Conservation (phyloP, 1,140 invertebrate species). For the Drosophila baimaii region DNA sequence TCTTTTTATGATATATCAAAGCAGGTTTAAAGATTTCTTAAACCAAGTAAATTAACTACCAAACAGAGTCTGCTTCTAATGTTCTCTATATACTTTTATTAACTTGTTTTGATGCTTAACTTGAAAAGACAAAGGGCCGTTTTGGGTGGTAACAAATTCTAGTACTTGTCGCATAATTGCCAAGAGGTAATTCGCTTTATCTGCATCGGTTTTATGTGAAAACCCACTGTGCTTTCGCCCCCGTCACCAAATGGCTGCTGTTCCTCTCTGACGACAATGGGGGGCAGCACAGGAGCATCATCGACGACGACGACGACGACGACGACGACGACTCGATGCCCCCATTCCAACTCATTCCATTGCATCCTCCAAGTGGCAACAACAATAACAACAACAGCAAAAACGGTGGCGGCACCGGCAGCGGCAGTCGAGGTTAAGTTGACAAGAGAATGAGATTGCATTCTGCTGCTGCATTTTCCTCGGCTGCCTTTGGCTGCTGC, state of each 20-base stretch:
- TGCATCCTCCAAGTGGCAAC: constrained; percentile 28
- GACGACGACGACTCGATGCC: constrained; percentile 28
- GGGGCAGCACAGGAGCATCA: constrained; percentile 19
- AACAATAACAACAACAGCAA: neutral
- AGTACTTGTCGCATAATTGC: constrained; percentile 5
- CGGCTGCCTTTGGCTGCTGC: constrained; percentile 39
- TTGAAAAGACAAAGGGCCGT: neutral
- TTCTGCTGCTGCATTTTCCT: constrained; percentile 49
- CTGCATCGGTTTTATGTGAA: constrained; percentile 15
- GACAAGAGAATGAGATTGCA: constrained; percentile 82
- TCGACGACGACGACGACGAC: constrained; percentile 16
- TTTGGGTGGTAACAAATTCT: constrained; percentile 3
- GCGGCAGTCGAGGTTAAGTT: constrained; percentile 75
- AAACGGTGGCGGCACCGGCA: constrained; percentile 3
- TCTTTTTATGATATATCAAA: neutral
- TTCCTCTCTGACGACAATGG: constrained; percentile 32
- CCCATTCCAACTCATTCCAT: constrained; percentile 7
- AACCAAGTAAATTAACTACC: neutral
- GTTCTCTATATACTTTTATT: neutral
- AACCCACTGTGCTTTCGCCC: constrained; percentile 33
- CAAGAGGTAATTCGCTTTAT: constrained; percentile 16
- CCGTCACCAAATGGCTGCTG: constrained; percentile 28
- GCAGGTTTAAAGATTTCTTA: neutral
- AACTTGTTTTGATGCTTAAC: constrained; percentile 7
- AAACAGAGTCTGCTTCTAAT: too few relatives aligned